These are phyloP conservation scores for Hyposoter dolosus DNA, from an alignment of 2,888 invertebrate genomes.

Conservation along the genomic window DNA sequence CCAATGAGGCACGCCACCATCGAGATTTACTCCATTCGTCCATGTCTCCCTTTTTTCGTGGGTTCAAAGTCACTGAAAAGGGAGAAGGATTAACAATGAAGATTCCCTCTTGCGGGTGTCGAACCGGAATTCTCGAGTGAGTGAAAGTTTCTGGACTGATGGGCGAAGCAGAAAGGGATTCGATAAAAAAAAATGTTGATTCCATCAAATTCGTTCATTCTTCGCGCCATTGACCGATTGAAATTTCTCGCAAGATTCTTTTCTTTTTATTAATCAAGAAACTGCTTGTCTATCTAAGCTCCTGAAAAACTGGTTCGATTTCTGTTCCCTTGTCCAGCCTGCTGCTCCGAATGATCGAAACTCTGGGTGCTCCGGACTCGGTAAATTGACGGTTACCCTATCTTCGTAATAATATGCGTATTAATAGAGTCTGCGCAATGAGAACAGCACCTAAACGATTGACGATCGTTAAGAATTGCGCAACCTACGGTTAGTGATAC, in stretches of 20 bases:
- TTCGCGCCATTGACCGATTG: not conserved
- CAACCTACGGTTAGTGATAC: slow-evolving; percentile 45
- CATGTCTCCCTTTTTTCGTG: slow-evolving; percentile 10
- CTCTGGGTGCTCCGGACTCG: not conserved
- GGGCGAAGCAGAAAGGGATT: not conserved
- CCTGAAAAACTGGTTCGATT: not conserved
- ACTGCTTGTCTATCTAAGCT: not conserved
- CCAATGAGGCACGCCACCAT: slow-evolving; percentile 23
- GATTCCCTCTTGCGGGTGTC: slow-evolving; percentile 28
- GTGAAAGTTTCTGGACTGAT: slow-evolving; percentile 47
- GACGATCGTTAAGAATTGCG: slow-evolving; percentile 58
- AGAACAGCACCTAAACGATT: slow-evolving; percentile 48
- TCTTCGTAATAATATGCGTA: slow-evolving; percentile 50
- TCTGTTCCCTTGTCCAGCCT: not conserved
- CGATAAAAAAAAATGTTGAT: not conserved
- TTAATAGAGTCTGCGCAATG: slow-evolving; percentile 51
- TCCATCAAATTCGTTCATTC: not conserved
- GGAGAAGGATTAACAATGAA: not conserved
- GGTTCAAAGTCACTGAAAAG: not conserved
- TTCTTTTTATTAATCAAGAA: not conserved
- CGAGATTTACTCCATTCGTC: slow-evolving; percentile 39
- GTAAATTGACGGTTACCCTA: slow-evolving; percentile 15
- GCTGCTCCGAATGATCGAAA: not conserved
- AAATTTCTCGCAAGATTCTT: not conserved
- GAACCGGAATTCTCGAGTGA: slow-evolving; percentile 31